Conservation (phyloP, 2,888 invertebrate genomes). For the Elmis aenea region DNA sequence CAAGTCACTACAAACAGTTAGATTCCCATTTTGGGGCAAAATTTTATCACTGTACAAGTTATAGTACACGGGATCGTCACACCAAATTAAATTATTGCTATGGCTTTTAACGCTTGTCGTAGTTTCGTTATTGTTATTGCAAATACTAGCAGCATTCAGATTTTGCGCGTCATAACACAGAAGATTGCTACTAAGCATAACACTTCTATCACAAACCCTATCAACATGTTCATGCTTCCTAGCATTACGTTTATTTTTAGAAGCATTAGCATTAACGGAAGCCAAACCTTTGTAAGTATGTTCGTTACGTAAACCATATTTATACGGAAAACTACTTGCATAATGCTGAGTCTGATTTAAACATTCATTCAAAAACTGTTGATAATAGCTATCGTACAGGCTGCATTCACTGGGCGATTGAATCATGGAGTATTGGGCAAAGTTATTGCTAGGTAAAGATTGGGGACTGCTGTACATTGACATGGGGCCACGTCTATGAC, state of each 20-base stretch:
- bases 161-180: no score
- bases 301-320: slow-evolving; percentile 19
- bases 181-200: no score
- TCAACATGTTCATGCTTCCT: no score
- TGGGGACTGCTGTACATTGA: slow-evolving; percentile 46
- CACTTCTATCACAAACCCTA: no score
- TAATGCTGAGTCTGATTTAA: slow-evolving; percentile 36
- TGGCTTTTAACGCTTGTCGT: no score
- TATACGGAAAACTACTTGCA: slow-evolving; percentile 41
- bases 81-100: no score
- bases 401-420: slow-evolving; percentile 33
- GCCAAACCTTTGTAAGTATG: slow-evolving; percentile 4
- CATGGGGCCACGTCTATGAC: slow-evolving; percentile 32
- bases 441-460: slow-evolving; percentile 42
- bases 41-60: no score
- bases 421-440: slow-evolving; percentile 18
- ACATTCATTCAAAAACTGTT: slow-evolving; percentile 28
- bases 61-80: no score
- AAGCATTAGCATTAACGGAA: slow-evolving; percentile 38
- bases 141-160: no score
- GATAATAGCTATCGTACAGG: slow-evolving; percentile 35
- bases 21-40: no score
- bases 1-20: no score
- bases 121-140: no score
- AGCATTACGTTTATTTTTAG: slow-evolving; percentile 1